A percentile compares a stretch with the other conserved stretches of the same genome.
These are phyloP conservation scores for Dolichallabes microphthalmus DNA, from an alignment of 2,113 vertebrate species.

Conservation along the genomic window DNA sequence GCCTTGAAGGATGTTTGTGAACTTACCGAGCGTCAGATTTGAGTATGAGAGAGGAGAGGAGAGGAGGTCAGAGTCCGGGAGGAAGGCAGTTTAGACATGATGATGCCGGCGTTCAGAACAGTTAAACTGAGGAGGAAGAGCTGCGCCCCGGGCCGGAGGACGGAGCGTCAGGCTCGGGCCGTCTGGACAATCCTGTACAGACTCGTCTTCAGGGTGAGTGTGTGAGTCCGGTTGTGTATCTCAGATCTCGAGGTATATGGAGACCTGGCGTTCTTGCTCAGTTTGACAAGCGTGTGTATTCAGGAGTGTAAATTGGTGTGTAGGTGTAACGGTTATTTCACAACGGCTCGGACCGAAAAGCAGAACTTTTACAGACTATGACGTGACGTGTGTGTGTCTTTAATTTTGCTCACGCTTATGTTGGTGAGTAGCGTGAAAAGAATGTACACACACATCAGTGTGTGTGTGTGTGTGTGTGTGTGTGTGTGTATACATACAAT, in stretches of 20 bases:
- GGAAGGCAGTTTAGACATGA: neutral
- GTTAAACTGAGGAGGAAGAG: slow-evolving; percentile 71
- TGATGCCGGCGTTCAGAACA: slow-evolving; percentile 71
- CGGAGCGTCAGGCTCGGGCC: slow-evolving; percentile 69
- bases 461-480: too few relatives aligned
- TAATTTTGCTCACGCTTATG: neutral
- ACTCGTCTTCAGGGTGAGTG: slow-evolving; percentile 74
- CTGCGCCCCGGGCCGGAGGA: slow-evolving; percentile 72
- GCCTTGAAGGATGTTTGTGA: slow-evolving; percentile 33
- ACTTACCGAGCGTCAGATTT: slow-evolving; percentile 22
- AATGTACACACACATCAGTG: too few relatives aligned
- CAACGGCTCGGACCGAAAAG: neutral
- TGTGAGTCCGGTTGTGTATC: neutral
- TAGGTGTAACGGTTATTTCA: neutral
- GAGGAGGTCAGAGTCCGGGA: neutral
- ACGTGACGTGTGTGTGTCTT: neutral
- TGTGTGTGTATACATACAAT: too few relatives aligned
- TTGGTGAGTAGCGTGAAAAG: too few relatives aligned
- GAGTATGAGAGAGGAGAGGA: slow-evolving; percentile 25
- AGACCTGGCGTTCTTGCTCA: neutral
- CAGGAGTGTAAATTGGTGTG: neutral
- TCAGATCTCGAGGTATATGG: neutral
- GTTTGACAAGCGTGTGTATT: neutral
- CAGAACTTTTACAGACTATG: neutral
- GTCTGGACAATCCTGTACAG: slow-evolving; percentile 74